Percentiles rank a stretch among this genome's conserved stretches.
Conservation (phyloP, 2,797 vertebrate species). For the Gallinago nigripennis region DNA sequence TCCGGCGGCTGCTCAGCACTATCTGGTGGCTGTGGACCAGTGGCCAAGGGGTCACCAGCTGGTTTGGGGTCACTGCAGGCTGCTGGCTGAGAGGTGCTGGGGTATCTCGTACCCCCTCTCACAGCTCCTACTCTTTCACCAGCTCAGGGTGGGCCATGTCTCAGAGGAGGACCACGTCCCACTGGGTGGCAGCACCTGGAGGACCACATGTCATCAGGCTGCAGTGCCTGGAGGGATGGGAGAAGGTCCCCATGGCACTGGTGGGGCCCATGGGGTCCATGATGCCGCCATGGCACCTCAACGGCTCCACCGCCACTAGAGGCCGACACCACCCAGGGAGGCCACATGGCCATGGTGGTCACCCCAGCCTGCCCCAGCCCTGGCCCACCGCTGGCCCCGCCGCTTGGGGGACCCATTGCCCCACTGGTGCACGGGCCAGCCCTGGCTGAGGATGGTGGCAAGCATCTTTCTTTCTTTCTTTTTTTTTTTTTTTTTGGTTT, state of each 20-base stretch:
- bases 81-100: background rate
- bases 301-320: background rate
- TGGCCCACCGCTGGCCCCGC: accelerated
- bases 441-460: background rate
- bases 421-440: accelerated
- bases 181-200: background rate
- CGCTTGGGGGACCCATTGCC: constrained; percentile 50
- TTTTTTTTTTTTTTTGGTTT: background rate
- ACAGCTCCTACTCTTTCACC: accelerated
- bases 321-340: background rate
- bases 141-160: accelerated
- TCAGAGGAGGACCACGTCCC: background rate
- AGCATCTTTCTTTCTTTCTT: constrained; percentile 19
- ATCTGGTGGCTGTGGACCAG: background rate
- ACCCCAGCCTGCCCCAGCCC: background rate
- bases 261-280: no score
- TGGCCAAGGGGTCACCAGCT: accelerated
- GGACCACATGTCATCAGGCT: accelerated
- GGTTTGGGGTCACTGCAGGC: background rate
- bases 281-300: background rate
- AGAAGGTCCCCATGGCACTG: background rate
- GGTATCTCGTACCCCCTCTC: background rate
- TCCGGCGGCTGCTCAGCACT: background rate
- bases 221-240: background rate
- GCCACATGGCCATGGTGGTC: background rate